Base-by-base conservation (phyloP, 2,888 invertebrate genomes). In the Cheilosia vulpina region DNA sequence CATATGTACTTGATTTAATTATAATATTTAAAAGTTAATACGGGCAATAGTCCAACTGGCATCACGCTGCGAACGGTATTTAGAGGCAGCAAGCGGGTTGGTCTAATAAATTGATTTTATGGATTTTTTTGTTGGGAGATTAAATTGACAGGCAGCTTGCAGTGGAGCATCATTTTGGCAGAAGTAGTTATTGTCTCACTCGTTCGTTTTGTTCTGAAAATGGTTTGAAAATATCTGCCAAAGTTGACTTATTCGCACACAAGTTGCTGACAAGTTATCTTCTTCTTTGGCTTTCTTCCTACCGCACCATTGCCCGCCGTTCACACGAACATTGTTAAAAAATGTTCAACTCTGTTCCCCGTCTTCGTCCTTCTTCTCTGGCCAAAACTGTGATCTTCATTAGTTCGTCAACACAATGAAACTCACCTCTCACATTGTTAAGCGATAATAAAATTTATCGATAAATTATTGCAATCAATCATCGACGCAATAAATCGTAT, bases 381-480 rank as follows among this genome's bases (percentile, higher is more conserved):
- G 0, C 38, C 38, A 13, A 38, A 19, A 45, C 4, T 13, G 11
- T 63, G 15, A 65, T 19, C 66, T 55, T 43, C 43, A 43, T 57
- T 55, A 9, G 19, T n/a, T 31, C 15, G 24, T 66, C 41, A 13
- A 27, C 21, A 34, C 34, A 69, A 69, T 24, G 13, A 69, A 77
- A 60, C 53, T 53, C 75, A 27, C 4, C 63, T 34, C 58, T 24
- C 45, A 24, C 34, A 31, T 31, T 60, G 72, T 41, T 47, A 21
- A 34, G 27, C 53, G 68, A 75, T 62, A 62, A 55, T 57, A 69
- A 43, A 69, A 81, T 68, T 79, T 79, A 83, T 79, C 79, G 78
- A 68, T 68, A 79, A 73, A 83, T 81, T 68, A 77, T 68, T 79
- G 60, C 62, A 78, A 83, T 83, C 79, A 73, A 83, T 83, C 83